These are phyloP conservation scores for Daboia siamensis DNA, from an alignment of 2,113 vertebrate species.

Conservation along the genomic window DNA sequence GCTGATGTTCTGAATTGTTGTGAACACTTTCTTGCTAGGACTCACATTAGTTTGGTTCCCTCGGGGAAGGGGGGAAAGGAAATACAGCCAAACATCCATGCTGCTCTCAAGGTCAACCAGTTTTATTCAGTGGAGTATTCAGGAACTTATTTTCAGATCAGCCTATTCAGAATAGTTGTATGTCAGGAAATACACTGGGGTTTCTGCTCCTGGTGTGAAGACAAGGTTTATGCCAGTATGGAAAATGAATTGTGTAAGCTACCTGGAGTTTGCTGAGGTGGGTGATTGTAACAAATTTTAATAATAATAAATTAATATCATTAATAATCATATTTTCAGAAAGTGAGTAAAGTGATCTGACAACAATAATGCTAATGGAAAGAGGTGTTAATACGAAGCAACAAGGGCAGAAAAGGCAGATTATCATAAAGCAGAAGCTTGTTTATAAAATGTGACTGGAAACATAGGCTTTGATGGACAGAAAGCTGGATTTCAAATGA, in stretches of 20 bases:
- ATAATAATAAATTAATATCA: not conserved
- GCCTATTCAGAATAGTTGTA: not conserved
- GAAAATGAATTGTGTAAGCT: not conserved
- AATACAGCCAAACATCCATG: not conserved
- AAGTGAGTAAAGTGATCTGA: not conserved
- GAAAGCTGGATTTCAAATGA: not conserved
- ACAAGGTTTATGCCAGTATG: not conserved
- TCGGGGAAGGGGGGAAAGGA: not conserved
- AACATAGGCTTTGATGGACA: not conserved
- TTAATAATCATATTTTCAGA: not conserved
- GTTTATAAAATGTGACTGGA: not conserved
- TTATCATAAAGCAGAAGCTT: not conserved
- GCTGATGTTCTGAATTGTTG: constrained; percentile 14
- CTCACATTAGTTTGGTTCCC: not conserved
- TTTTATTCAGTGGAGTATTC: constrained; percentile 8
- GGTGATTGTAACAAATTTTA: not conserved
- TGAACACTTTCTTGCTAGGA: constrained; percentile 24
- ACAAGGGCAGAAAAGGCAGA: not conserved
- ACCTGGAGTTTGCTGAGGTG: not conserved
- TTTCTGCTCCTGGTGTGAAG: not conserved
- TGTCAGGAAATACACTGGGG: not conserved
- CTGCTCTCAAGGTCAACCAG: constrained; percentile 29
- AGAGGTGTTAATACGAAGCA: not conserved
- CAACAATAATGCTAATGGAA: not conserved
- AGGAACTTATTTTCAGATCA: constrained; percentile 1